A percentile compares a stretch with the other conserved stretches of the same genome.
Evolutionary conservation across 2,888 invertebrate genomes (phyloP).

Genomic region (Gymnosoma rotundatum): DNA sequence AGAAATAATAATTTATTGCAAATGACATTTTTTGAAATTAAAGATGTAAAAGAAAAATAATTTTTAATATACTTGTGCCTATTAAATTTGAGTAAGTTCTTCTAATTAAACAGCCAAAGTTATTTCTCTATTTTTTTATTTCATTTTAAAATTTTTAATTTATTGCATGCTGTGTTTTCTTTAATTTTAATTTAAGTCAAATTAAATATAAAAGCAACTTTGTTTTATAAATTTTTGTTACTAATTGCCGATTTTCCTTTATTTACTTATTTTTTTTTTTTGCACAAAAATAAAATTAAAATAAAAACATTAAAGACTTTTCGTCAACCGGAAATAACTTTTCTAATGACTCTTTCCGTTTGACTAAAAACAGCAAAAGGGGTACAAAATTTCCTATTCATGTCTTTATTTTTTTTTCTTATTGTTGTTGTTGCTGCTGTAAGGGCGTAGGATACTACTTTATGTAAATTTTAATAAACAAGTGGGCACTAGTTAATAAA

Average conservation of each 20-base stretch:
- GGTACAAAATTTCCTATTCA: not conserved
- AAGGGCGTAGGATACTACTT: not conserved
- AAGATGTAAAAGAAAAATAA: no score
- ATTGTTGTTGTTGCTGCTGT: not conserved
- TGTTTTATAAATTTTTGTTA: conserved; percentile 1
- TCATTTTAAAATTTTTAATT: not conserved
- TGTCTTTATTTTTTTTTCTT: not conserved
- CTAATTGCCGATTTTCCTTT: conserved; percentile 43
- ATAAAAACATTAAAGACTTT: conserved; percentile 3
- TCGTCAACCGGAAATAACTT: conserved; percentile 38
- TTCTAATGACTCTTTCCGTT: conserved; percentile 35
- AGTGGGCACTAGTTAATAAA: not conserved
- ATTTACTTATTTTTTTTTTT: conserved; percentile 25
- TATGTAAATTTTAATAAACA: conserved; percentile 37
- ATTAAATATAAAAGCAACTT: not conserved
- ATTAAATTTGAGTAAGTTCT: no score
- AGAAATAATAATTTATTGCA: no score
- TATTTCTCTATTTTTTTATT: no score
- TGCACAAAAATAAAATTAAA: conserved; percentile 3
- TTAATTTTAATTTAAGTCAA: conserved; percentile 18
- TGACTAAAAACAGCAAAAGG: not conserved
- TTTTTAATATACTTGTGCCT: no score
- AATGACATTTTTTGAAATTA: no score
- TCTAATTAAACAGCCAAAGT: no score
- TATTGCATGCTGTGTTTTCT: not conserved